A percentile compares a stretch with the other conserved stretches of the same genome.
Evolutionary conservation across 2,113 vertebrate genomes (phyloP).

Genomic region (Himantopus leucocephalus): DNA sequence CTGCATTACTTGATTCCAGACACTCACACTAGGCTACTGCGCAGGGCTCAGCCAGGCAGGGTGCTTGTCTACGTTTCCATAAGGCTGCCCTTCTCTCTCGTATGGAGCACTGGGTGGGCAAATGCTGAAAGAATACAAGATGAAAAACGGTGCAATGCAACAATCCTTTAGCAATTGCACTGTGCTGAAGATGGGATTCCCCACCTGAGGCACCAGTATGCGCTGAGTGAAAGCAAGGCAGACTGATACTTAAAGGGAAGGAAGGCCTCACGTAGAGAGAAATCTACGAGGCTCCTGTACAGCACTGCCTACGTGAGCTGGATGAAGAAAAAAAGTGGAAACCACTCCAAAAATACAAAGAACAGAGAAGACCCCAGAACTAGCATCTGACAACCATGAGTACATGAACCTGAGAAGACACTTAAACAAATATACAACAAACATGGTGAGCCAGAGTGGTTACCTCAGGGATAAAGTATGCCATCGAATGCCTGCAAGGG

Average conservation of each 20-base stretch:
- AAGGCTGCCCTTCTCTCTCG: neutral
- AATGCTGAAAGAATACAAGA: neutral
- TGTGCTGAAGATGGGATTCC: neutral
- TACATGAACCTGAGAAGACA: neutral
- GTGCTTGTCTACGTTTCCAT: rapidly evolving
- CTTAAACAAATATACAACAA: neutral
- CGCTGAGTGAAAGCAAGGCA: rapidly evolving
- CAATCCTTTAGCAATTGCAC: rapidly evolving
- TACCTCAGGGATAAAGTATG: neutral
- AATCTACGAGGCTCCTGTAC: neutral
- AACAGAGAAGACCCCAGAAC: neutral
- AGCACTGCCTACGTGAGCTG: rapidly evolving
- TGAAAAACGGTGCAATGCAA: rapidly evolving
- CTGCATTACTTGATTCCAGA: neutral
- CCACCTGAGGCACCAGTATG: rapidly evolving
- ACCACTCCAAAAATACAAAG: neutral
- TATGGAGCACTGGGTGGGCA: rapidly evolving
- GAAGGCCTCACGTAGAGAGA: neutral
- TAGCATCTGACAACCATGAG: rapidly evolving
- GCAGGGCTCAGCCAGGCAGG: neutral
- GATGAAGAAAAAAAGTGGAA: neutral
- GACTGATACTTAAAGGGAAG: neutral
- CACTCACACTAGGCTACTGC: neutral
- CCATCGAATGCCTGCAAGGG: neutral
- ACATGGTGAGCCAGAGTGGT: neutral